These are phyloP conservation scores for Mizuhopecten yessoensis DNA, from an alignment of 1,140 invertebrate species.

Conservation along the genomic window DNA sequence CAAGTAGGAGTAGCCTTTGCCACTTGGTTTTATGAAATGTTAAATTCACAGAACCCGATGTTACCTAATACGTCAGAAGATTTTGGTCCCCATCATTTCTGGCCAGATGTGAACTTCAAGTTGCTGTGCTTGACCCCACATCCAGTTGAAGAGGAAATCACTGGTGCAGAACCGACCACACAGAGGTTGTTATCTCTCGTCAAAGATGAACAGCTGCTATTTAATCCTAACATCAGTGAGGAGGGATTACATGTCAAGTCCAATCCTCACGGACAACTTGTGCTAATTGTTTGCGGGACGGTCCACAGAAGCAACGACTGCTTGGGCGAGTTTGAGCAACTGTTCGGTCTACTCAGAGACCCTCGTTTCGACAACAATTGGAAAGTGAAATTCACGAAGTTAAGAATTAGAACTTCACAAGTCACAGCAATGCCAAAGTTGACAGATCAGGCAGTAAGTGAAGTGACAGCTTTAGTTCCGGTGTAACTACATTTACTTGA, in stretches of 20 bases:
- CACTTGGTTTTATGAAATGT: slow-evolving; percentile 86
- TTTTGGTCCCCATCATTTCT: slow-evolving; percentile 86
- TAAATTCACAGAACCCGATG: slow-evolving; percentile 83
- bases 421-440: slow-evolving; percentile 66
- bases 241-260: slow-evolving; percentile 85
- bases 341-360: slow-evolving; percentile 86
- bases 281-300: slow-evolving; percentile 87
- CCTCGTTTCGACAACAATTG: slow-evolving; percentile 86
- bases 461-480: slow-evolving; percentile 62
- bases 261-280: slow-evolving; percentile 86
- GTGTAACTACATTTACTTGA: not conserved
- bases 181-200: slow-evolving; percentile 81
- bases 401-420: slow-evolving; percentile 64
- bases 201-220: slow-evolving; percentile 84
- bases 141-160: slow-evolving; percentile 64
- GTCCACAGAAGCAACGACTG: slow-evolving; percentile 84
- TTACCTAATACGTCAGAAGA: slow-evolving; percentile 66
- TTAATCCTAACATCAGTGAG: slow-evolving; percentile 86
- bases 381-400: slow-evolving; percentile 85
- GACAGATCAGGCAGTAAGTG: slow-evolving; percentile 59
- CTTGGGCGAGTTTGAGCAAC: slow-evolving; percentile 87
- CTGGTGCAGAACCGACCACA: slow-evolving; percentile 76
- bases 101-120: slow-evolving; percentile 83
- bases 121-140: slow-evolving; percentile 68
- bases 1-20: slow-evolving; percentile 85